phyloP scores from a whole-genome alignment of 2,888 invertebrate species.

The Anagyrus pseudococci region DNA sequence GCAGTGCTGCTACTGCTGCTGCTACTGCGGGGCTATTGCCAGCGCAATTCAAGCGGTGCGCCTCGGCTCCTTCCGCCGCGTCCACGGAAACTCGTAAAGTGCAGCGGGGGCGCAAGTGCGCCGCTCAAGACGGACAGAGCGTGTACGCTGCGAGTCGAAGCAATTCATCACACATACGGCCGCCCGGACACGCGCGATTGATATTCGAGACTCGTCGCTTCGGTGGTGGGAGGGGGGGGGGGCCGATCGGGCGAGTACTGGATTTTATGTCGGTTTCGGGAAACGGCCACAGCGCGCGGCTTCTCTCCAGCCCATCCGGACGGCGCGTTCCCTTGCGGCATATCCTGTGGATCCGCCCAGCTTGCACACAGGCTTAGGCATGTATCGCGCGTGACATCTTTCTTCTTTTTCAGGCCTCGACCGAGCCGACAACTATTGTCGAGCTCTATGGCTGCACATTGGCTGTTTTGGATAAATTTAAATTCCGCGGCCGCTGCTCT shows the following conservation, averaged over 20 bases:
- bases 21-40: background rate
- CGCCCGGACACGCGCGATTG: conserved; percentile 46
- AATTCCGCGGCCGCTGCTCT: no score
- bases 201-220: conserved; percentile 48
- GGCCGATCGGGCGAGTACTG: conserved; percentile 4
- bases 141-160: background rate
- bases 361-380: conserved; percentile 14
- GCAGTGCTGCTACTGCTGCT: background rate
- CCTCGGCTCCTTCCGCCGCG: conserved; percentile 11
- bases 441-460: background rate
- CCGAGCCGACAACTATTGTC: conserved; percentile 23
- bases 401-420: background rate
- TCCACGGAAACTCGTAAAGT: conserved; percentile 28
- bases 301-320: conserved; percentile 17
- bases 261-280: conserved; percentile 55
- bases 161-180: conserved; percentile 15
- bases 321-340: background rate
- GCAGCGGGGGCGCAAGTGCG: conserved; percentile 1
- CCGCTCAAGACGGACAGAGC: conserved; percentile 3
- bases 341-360: conserved; percentile 10
- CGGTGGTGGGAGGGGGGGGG: no score
- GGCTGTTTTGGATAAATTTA: background rate
- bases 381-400: conserved; percentile 10
- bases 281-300: conserved; percentile 41
- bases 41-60: background rate